These are phyloP conservation scores for Sander lucioperca DNA, from an alignment of 2,113 vertebrate genomes.

Conservation along the genomic window DNA sequence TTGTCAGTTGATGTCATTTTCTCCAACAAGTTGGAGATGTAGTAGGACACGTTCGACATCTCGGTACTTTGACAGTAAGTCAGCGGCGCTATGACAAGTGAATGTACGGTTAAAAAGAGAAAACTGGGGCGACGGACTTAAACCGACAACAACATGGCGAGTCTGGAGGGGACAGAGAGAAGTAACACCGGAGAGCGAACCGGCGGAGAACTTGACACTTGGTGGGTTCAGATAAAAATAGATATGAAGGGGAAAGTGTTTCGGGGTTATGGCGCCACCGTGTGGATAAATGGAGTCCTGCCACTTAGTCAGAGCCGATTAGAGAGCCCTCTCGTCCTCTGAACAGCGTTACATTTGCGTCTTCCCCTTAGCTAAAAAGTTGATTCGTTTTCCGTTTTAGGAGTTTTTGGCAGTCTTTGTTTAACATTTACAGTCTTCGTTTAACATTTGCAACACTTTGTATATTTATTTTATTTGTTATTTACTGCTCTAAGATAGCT, in stretches of 20 bases:
- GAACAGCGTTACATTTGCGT: no score
- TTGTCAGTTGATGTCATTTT: slow-evolving; percentile 96
- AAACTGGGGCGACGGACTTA: slow-evolving; percentile 42
- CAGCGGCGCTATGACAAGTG: neutral
- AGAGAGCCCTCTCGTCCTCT: no score
- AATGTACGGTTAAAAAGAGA: neutral
- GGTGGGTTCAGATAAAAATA: slow-evolving; percentile 76
- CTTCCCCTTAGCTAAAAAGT: no score
- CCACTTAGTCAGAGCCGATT: no score
- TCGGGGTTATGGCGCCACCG: slow-evolving; percentile 29
- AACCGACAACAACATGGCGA: slow-evolving; percentile 81
- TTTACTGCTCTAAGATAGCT: no score
- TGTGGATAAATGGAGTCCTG: slow-evolving; percentile 21
- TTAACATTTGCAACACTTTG: no score
- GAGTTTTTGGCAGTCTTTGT: no score
- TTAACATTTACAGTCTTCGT: no score
- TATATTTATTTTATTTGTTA: no score
- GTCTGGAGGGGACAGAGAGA: slow-evolving; percentile 31
- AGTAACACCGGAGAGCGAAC: slow-evolving; percentile 32
- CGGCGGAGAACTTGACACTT: slow-evolving; percentile 80
- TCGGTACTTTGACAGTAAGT: slow-evolving; percentile 44
- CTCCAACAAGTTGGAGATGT: slow-evolving; percentile 92
- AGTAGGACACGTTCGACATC: slow-evolving; percentile 89
- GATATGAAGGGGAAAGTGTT: slow-evolving; percentile 11
- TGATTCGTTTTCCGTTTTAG: no score